Evolutionary conservation across 2,113 vertebrate species (phyloP).

Genomic region (Antennarius striatus): DNA sequence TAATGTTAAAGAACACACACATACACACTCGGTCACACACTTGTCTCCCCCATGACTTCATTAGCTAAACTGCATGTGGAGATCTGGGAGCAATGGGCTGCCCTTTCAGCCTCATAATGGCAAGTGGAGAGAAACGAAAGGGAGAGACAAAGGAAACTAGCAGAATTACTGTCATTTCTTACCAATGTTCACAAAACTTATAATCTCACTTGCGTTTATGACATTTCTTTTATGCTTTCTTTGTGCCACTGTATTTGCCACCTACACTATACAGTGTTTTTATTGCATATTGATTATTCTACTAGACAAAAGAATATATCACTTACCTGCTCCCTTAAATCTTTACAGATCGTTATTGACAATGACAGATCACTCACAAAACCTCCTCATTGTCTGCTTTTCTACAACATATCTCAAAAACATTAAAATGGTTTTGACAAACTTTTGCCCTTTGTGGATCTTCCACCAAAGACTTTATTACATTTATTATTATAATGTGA

Average conservation of each 20-base stretch:
- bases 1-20: conserved; percentile 33
- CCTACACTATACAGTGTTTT: too few relatives aligned
- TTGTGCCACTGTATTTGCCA: not conserved
- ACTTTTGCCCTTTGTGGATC: too few relatives aligned
- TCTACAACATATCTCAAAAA: too few relatives aligned
- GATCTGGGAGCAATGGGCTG: conserved; percentile 63
- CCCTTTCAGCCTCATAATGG: conserved; percentile 67
- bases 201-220: not conserved
- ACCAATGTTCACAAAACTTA: not conserved
- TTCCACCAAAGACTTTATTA: too few relatives aligned
- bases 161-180: conserved; percentile 28
- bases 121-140: conserved; percentile 29
- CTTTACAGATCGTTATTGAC: not conserved
- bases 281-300: conserved; percentile 1
- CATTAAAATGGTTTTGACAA: too few relatives aligned
- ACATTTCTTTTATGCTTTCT: not conserved
- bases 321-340: not conserved
- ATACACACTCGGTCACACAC: not conserved
- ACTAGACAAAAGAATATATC: conserved; percentile 6
- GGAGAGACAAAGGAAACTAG: conserved; percentile 19
- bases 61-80: conserved; percentile 55
- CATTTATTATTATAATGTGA: too few relatives aligned
- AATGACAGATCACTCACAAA: too few relatives aligned
- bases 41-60: conserved; percentile 46
- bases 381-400: too few relatives aligned